These are phyloP conservation scores for Aporophyla lueneburgensis DNA, from an alignment of 2,888 invertebrate species.

Conservation along the genomic window DNA sequence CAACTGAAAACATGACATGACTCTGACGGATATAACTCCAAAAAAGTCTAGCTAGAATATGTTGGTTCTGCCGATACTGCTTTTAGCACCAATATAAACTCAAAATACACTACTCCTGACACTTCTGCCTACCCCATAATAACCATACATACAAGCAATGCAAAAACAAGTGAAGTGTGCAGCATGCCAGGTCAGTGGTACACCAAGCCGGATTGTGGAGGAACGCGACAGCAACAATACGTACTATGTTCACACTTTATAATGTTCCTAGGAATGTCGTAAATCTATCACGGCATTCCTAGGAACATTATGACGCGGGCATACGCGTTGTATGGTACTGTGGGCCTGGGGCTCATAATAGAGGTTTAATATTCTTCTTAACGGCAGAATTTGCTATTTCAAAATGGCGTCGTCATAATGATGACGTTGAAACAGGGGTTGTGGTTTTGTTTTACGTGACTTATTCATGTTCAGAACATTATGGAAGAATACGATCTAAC, in stretches of 20 bases:
- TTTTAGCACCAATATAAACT: background rate
- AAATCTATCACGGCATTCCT: too few relatives aligned
- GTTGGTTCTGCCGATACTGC: background rate
- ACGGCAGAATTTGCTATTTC: background rate
- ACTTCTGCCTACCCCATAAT: background rate
- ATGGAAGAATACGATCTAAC: too few relatives aligned
- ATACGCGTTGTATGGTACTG: too few relatives aligned
- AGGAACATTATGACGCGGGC: too few relatives aligned
- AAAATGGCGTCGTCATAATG: background rate
- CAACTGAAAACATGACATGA: too few relatives aligned
- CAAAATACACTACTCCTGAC: background rate
- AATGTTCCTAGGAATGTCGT: constrained; percentile 37
- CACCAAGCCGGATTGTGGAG: constrained; percentile 63
- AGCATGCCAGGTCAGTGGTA: constrained; percentile 65
- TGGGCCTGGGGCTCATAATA: too few relatives aligned
- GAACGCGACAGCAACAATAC: constrained; percentile 56
- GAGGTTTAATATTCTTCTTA: too few relatives aligned
- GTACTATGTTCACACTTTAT: constrained; percentile 32
- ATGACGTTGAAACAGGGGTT: background rate
- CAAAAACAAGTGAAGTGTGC: constrained; percentile 46
- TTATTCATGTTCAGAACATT: background rate
- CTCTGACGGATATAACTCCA: background rate
- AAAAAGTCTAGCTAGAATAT: background rate
- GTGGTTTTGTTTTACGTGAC: background rate
- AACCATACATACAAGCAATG: constrained; percentile 16